Evolutionary conservation across 2,113 vertebrate genomes (phyloP), one percentile per base, ranked within the genome.

Genomic region (Saguinus imperator): DNA sequence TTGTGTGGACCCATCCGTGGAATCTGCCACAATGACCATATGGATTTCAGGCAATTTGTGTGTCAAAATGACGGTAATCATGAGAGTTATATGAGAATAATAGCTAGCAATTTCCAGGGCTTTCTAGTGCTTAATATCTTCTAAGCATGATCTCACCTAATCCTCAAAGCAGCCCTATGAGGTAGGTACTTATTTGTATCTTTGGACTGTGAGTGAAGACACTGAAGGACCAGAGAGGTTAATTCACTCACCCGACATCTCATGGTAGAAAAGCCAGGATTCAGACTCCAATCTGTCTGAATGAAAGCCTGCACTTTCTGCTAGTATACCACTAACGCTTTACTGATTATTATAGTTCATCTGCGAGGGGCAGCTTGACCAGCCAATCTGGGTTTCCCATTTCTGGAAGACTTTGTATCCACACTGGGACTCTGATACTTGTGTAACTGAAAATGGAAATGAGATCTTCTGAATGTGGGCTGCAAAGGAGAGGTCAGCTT

Each of bases 331-430:
- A 32, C 55, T 92, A 55, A 87, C 50, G 14, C 4, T 87, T 80
- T 58, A 70, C 72, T 57, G 35, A 37, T 64, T 87, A 76, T 45
- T 76, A 50, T 17, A 87, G 61, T 48, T 25, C 48, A 40, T 92
- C 25, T 92, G 25, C 35, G 11, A 84, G 12, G n/a, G 21, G 23
- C 25, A 45, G 48, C 84, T 84, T 92, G 68, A 76, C 35, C 76
- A 85, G 29, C 25, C 58, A 37, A 58, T 89, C 72, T 88, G 43
- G 75, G 43, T 77, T 96, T 94, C 70, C n/a, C 52, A 86, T 86
- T 96, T 77, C 87, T 61, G 37, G 89, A 93, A 94, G 79, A 45
- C 50, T 83, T 90, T 70, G 57, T 77, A 61, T 50, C 94, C 95
- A 93, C 76, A 57, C 0, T 50, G 57, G 55, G 52, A 57, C 32